Evolutionary conservation across 2,888 invertebrate genomes (phyloP), one percentile per base, ranked within the genome.

Genomic region (Tanytarsus gracilentus): DNA sequence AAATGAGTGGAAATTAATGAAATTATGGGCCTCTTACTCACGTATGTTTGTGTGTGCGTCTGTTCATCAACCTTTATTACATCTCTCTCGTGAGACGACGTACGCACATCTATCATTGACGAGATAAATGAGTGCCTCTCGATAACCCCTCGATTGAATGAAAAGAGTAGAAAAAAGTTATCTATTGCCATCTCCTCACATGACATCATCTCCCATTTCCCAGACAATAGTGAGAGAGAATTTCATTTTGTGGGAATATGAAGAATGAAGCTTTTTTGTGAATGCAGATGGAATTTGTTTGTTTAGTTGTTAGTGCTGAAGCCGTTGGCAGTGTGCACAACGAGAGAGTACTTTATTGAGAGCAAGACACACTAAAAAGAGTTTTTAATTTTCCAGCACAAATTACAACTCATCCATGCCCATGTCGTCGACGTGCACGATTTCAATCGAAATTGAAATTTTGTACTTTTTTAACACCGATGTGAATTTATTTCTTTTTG

Each of bases 241-340:
- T 33, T 33, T 33, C 33, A 11, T 33, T 33, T 5, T 11, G 9
- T 11, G 33, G n/a, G 2, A 33, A 33, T n/a, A 9, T 4, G 9
- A 44, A 18, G 44, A 44, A 44, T 44, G 44, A 11, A 44, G 9
- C 18, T 16, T 23, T 44, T 44, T 44, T 44, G 44, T 44, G 23
- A 44, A 18, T 44, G 44, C 44, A 44, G 44, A 44, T 44, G 44
- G 44, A 44, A 44, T 44, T 18, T 44, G 9, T 44, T 44, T 44
- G 44, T 44, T 44, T 44, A 44, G 44, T 44, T 44, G 44, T 44
- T n/a, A n/a, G n/a, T n/a, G n/a, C n/a, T n/a, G n/a, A n/a, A n/a
- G n/a, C n/a, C n/a, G n/a, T n/a, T n/a, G n/a, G n/a, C n/a, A n/a
- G n/a, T n/a, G n/a, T n/a, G n/a, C n/a, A n/a, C n/a, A n/a, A n/a